Base-by-base conservation (phyloP, 2,113 vertebrate genomes). In the Gorsachius goisagi region DNA sequence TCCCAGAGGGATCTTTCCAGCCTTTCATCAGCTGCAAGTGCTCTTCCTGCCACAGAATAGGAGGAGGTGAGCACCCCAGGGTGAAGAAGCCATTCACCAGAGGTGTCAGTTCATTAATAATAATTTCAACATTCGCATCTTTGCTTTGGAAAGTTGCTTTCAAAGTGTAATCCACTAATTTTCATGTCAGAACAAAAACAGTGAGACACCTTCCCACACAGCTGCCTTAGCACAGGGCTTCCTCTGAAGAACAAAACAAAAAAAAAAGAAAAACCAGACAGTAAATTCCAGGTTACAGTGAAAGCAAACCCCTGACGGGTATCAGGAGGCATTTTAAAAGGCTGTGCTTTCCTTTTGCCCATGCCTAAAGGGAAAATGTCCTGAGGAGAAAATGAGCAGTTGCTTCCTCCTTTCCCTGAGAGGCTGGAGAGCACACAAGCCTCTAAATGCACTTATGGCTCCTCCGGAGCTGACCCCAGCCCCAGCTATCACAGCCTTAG, bases 11-110 rank as follows among this genome's bases (percentile, higher is more conserved):
- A 92, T 63, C 75, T 50, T 80, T 37, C 39, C 44, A 92, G 64
- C 75, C 83, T 92, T 96, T 96, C 88, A 95, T 91, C 88, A 94
- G 79, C 75, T 74, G 28, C 56, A 90, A 85, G 71, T 56, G 64
- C 56, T 86, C 75, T 84, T 96, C 82, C 90, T 92, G 93, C 64
- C 85, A 86, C 45, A 67, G 63, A 67, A 19, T n/a, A 47, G 93
- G 63, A 47, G 93, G 63, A 91, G 66, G 37, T 30, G 47, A 90
- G 79, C 76, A 93, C 79, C 79, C 92, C 85, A 58, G 78, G 74
- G 93, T 85, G 91, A 96, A 82, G 74, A 64, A 83, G 53, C 47
- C 5, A 3, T 47, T 60, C 85, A 64, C 71, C 75, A 14, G 74
- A 90, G 88, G 88, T 88, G 56, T 58, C 64, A 83, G 63, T 20